Conservation (phyloP, 2,113 vertebrate genomes). For the Progne subis region DNA sequence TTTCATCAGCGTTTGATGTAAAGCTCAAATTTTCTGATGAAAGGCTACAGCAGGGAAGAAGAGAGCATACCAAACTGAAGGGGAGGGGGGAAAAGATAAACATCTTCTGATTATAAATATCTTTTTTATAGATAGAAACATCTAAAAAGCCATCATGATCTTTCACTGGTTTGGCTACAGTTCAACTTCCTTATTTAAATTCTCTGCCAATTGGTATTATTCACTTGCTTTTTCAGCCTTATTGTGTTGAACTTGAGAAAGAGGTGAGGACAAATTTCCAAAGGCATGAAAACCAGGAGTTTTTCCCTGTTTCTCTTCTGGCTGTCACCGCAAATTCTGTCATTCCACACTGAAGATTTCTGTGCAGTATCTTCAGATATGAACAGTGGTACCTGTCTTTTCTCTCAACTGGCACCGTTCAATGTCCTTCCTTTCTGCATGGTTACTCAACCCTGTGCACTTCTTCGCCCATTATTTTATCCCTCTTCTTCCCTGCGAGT, state of each 20-base stretch:
- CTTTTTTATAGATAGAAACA: not conserved
- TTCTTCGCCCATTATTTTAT: not conserved
- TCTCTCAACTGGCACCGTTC: not conserved
- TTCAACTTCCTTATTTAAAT: slow-evolving; percentile 5
- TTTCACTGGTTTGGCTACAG: not conserved
- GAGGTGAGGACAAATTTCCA: not conserved
- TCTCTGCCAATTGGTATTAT: not conserved
- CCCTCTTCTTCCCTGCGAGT: not conserved
- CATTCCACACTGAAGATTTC: not conserved
- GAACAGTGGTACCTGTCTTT: not conserved
- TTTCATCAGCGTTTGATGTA: not conserved
- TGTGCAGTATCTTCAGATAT: not conserved
- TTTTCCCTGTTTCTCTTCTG: not conserved
- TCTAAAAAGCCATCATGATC: not conserved
- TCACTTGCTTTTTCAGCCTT: not conserved
- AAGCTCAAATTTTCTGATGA: not conserved
- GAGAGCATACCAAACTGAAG: not conserved
- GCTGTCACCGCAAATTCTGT: not conserved
- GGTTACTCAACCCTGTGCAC: not conserved
- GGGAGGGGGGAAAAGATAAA: not conserved
- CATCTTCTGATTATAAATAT: not conserved
- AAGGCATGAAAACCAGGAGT: not conserved
- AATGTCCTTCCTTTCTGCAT: not conserved
- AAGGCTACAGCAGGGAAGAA: not conserved
- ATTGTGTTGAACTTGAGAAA: not conserved